These are phyloP conservation scores for Melieria crassipennis DNA, from an alignment of 2,888 invertebrate species.

Conservation along the genomic window DNA sequence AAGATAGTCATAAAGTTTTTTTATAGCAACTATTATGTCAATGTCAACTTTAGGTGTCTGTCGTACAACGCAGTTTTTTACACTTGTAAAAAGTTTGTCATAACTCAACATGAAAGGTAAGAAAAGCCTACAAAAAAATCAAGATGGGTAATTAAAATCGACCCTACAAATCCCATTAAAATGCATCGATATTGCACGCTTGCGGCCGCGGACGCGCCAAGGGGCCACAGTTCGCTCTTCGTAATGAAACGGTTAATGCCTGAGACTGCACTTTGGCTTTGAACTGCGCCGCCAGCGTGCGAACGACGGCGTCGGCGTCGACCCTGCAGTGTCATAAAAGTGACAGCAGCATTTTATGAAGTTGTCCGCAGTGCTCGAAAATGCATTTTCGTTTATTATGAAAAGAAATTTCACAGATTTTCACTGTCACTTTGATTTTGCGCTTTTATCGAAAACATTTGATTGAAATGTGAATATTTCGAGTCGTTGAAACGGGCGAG, in stretches of 20 bases:
- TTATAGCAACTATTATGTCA: no score
- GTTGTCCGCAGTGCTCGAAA: slow-evolving; percentile 1
- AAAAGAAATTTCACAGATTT: slow-evolving; percentile 20
- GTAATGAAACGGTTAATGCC: not conserved
- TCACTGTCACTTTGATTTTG: slow-evolving; percentile 22
- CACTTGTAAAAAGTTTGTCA: no score
- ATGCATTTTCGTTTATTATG: not conserved
- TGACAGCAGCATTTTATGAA: slow-evolving; percentile 33
- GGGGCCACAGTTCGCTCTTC: not conserved
- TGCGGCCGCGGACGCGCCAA: not conserved
- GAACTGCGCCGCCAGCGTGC: slow-evolving; percentile 10
- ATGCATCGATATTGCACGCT: slow-evolving; percentile 16
- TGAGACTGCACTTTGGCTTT: not conserved
- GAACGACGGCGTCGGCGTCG: slow-evolving; percentile 22
- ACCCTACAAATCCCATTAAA: slow-evolving; percentile 13
- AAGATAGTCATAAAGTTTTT: no score
- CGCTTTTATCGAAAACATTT: no score
- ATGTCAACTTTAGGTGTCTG: no score
- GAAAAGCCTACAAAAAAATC: no score
- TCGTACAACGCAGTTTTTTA: no score
- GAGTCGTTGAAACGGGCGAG: no score
- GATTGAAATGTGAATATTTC: no score
- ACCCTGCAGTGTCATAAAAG: slow-evolving; percentile 43
- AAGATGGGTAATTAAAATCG: slow-evolving; percentile 1
- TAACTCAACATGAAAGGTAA: no score